Evolutionary conservation across 2,797 vertebrate genomes (phyloP).

Genomic region (Acanthurus leucopareius): DNA sequence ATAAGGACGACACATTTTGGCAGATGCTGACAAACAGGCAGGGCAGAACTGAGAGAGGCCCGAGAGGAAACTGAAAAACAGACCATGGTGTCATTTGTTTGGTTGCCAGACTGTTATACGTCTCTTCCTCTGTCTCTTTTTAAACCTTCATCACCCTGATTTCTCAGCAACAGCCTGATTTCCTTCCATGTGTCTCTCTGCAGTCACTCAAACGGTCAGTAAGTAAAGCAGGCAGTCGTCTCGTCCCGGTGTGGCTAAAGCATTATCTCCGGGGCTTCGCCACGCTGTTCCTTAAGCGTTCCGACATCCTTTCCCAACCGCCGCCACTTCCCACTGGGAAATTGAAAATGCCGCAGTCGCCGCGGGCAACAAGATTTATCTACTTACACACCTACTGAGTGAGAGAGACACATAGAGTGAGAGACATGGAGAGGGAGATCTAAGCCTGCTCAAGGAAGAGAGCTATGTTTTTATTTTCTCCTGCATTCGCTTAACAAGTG

Average conservation of each 20-base stretch:
- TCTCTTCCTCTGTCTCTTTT: constrained; percentile 88
- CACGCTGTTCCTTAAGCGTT: constrained; percentile 81
- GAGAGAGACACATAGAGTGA: constrained; percentile 42
- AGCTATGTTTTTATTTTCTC: constrained; percentile 28
- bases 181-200: constrained; percentile 16
- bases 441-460: constrained; percentile 30
- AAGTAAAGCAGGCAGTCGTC: constrained; percentile 71
- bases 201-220: constrained; percentile 62
- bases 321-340: constrained; percentile 82
- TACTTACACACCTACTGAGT: constrained; percentile 84
- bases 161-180: constrained; percentile 37
- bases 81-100: constrained; percentile 21
- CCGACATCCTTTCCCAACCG: constrained; percentile 78
- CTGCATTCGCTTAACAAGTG: constrained; percentile 30
- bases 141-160: constrained; percentile 66
- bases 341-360: constrained; percentile 85
- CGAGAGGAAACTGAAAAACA: constrained; percentile 22
- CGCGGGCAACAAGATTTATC: constrained; percentile 83
- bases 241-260: constrained; percentile 79
- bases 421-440: constrained; percentile 40
- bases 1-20: constrained; percentile 12
- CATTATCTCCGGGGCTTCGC: constrained; percentile 82
- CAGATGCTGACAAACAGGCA: constrained; percentile 85
- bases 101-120: constrained; percentile 75
- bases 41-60: constrained; percentile 74